phyloP scores from a whole-genome alignment of 2,888 invertebrate species.

The Disparrhopalites patrizii region DNA sequence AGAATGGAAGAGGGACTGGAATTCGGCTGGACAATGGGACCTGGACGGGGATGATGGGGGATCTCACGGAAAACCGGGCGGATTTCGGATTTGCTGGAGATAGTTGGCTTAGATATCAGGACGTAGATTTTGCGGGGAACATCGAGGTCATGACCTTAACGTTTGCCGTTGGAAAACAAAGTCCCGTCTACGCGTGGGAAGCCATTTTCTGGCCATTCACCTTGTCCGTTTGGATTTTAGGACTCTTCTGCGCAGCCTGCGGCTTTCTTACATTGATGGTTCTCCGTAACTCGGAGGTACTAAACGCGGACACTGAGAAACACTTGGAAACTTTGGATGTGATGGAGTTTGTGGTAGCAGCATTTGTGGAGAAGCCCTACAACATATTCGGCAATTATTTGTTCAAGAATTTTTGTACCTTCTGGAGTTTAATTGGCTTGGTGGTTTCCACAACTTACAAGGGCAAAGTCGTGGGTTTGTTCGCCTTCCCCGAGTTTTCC shows the following conservation, averaged over 20 bases:
- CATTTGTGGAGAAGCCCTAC: not conserved
- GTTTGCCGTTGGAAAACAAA: not conserved
- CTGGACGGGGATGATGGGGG: not conserved
- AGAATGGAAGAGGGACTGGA: not conserved
- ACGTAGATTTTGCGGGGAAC: not conserved
- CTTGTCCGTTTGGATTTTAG: not conserved
- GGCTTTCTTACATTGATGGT: too few relatives aligned
- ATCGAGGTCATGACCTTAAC: not conserved
- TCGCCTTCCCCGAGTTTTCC: not conserved
- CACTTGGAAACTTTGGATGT: not conserved
- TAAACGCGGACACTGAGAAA: too few relatives aligned
- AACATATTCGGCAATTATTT: not conserved
- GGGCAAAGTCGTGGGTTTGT: not conserved
- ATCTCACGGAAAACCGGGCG: not conserved
- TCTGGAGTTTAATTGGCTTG: not conserved
- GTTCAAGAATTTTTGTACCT: not conserved
- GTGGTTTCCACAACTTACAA: not conserved
- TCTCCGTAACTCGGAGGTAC: too few relatives aligned
- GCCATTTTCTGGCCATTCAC: conserved; percentile 2
- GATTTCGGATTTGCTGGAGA: not conserved
- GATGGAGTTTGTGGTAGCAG: not conserved
- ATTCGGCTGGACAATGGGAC: not conserved
- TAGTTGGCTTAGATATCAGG: not conserved
- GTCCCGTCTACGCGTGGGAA: not conserved
- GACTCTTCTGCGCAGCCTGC: not conserved